Percentiles rank a stretch among this genome's conserved stretches.
phyloP scores from a whole-genome alignment of 2,113 vertebrate genomes.

The Bombycilla garrulus region DNA sequence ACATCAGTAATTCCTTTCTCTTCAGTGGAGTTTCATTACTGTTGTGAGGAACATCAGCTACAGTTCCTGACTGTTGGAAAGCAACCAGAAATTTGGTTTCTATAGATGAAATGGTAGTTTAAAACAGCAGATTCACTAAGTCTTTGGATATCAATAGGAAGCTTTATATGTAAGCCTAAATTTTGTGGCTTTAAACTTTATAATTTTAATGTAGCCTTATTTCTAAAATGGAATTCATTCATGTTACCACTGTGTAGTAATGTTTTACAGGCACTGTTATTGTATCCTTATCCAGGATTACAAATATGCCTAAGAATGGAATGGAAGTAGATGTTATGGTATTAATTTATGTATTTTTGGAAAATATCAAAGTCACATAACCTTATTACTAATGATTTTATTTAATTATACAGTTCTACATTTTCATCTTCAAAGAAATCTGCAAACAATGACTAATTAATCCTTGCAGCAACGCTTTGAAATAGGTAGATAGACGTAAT shows the following conservation, averaged over 20 bases:
- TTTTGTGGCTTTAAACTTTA: background rate
- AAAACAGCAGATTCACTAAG: background rate
- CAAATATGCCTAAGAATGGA: background rate
- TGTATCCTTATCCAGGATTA: background rate
- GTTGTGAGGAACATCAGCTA: background rate
- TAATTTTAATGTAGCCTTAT: background rate
- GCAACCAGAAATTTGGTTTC: background rate
- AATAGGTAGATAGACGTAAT: conserved; percentile 13
- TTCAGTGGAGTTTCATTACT: background rate
- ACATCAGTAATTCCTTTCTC: background rate
- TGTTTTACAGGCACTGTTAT: background rate
- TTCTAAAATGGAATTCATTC: background rate
- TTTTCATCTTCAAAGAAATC: conserved; percentile 14
- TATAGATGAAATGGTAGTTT: background rate
- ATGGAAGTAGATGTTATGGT: background rate
- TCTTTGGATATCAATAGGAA: background rate
- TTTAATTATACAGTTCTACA: background rate
- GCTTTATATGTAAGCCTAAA: background rate
- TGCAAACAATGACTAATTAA: conserved; percentile 23
- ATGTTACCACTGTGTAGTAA: background rate
- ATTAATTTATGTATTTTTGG: background rate
- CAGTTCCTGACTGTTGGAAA: background rate
- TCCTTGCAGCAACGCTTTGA: background rate
- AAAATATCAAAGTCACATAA: conserved; percentile 14
- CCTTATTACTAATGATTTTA: background rate